Base-by-base conservation (phyloP, 2,888 invertebrate genomes). In the Caenorhabditis sinica region DNA sequence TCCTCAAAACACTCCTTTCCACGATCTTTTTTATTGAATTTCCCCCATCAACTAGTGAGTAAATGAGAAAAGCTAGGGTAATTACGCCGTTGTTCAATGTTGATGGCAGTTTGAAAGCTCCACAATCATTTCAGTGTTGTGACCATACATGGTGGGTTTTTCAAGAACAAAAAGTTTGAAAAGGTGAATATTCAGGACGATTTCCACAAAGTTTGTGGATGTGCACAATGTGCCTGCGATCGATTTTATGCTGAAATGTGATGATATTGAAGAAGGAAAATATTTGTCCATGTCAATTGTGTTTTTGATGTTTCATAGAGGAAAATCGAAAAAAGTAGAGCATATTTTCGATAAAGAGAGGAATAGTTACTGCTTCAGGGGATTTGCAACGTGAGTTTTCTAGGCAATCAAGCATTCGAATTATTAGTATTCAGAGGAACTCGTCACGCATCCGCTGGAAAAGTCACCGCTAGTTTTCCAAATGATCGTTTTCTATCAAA, bases 201-300 rank as follows among this genome's bases (percentile, higher is more conserved):
- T 69, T 8, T 56, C 61, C 2, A 17, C 20, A 1, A 17, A 30
- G n/a, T 68, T 71, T 6, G 20, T 63, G 0, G 53, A 71, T n/a
- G 28, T 25, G 5, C 77, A 71, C 40, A 61, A 51, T 23, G 63
- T 79, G 0, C 77, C 77, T 28, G 61, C 77, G 23, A 60, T 79
- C 40, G 77, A 79, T 45, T 65, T 71, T 20, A 63, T 65, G 20
- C 8, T 79, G 15, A n/a, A 71, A 33, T 79, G 77, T 15, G n/a
- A 53, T n/a, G 71, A 28, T 11, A 33, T 79, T 28, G 15, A 28
- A 4, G 43, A 61, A 0, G 77, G 28, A 2, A 30, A 20, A 30
- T 79, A 69, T 45, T n/a, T 79, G 8, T 63, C 71, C n/a, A 63
- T 71, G 53, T 2, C n/a, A 0, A 36, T 79, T 9, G 13, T 25